phyloP scores from a whole-genome alignment of 2,888 invertebrate species.

The Caenorhabditis imperialis region DNA sequence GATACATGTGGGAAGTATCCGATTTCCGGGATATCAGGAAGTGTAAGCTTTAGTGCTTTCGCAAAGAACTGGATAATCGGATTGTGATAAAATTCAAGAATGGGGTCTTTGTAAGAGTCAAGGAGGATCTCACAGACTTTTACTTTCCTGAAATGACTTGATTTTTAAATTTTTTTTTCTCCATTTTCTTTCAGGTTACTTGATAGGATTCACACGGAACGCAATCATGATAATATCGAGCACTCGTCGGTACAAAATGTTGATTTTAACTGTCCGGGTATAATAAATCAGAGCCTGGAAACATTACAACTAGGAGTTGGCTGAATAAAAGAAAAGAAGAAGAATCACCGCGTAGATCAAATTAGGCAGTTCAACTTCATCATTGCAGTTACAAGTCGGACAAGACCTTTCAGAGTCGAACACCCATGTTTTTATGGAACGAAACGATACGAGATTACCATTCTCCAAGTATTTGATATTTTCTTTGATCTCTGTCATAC shows the following conservation, averaged over 20 bases:
- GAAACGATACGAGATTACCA: slow-evolving; percentile 5
- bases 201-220: no score
- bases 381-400: slow-evolving; percentile 1
- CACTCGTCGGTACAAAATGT: not conserved
- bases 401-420: slow-evolving; percentile 18
- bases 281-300: slow-evolving; percentile 6
- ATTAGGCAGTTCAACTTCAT: slow-evolving; percentile 10
- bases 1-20: slow-evolving; percentile 2
- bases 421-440: slow-evolving; percentile 15
- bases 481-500: slow-evolving; percentile 20
- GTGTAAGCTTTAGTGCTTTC: not conserved
- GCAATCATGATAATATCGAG: slow-evolving; percentile 8
- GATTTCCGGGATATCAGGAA: slow-evolving; percentile 6
- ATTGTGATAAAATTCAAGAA: not conserved
- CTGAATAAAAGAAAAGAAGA: no score
- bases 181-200: not conserved
- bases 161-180: not conserved
- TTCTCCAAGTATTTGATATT: slow-evolving; percentile 10
- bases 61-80: slow-evolving; percentile 7
- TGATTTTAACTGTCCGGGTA: not conserved
- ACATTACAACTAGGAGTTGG: not conserved
- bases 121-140: slow-evolving; percentile 6
- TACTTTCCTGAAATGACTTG: not conserved
- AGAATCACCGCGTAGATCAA: not conserved
- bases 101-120: slow-evolving; percentile 20